These are phyloP conservation scores for Mus pahari DNA, from an alignment of 2,113 vertebrate genomes.

Conservation along the genomic window DNA sequence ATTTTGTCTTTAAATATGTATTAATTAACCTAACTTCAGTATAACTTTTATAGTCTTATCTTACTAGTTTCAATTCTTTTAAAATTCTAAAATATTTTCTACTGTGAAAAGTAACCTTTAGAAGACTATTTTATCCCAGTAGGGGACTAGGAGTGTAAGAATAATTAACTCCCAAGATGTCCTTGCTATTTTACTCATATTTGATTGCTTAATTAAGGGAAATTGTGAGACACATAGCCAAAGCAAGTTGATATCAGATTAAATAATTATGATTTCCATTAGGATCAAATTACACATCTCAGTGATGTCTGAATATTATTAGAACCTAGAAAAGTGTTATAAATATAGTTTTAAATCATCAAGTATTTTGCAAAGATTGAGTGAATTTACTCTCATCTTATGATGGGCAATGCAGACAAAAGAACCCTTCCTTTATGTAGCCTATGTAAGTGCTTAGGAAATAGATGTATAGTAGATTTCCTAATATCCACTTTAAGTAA, in stretches of 20 bases:
- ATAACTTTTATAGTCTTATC: slow-evolving; percentile 50
- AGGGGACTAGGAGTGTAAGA: slow-evolving; percentile 49
- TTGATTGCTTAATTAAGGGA: slow-evolving; percentile 67
- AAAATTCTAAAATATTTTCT: slow-evolving; percentile 50
- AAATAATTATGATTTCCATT: slow-evolving; percentile 43
- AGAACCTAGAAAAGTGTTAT: slow-evolving; percentile 20
- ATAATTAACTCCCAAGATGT: slow-evolving; percentile 52
- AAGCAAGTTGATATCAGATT: slow-evolving; percentile 59
- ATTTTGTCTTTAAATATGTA: slow-evolving; percentile 53
- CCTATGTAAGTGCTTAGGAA: slow-evolving; percentile 30
- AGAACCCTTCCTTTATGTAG: background rate
- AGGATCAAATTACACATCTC: slow-evolving; percentile 45
- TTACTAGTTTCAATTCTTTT: slow-evolving; percentile 54
- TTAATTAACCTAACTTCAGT: background rate
- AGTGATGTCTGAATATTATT: slow-evolving; percentile 42
- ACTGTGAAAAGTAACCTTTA: slow-evolving; percentile 58
- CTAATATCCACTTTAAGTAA: slow-evolving; percentile 31
- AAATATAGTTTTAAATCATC: slow-evolving; percentile 33
- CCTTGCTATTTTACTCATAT: slow-evolving; percentile 59
- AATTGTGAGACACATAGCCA: slow-evolving; percentile 55
- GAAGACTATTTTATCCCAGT: slow-evolving; percentile 58
- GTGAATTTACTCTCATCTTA: background rate
- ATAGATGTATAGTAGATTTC: background rate
- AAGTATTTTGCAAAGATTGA: slow-evolving; percentile 57
- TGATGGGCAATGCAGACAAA: background rate